phyloP scores from a whole-genome alignment of 2,797 vertebrate species.

The Alfaro cultratus region DNA sequence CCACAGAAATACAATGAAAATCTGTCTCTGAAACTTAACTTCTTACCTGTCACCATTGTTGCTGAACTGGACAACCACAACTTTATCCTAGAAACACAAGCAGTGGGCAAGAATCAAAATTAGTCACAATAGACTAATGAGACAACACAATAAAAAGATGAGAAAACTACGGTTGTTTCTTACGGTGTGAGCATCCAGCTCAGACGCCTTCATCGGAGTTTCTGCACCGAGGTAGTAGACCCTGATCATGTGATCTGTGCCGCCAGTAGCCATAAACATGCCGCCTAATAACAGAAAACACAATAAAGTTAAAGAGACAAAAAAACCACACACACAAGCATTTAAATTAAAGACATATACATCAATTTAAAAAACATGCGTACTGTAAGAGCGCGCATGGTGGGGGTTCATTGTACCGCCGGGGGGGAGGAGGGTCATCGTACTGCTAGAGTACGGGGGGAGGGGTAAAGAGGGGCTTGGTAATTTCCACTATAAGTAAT shows the following conservation, averaged over 20 bases:
- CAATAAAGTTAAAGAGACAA: neutral
- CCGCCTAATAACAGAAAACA: conserved; percentile 82
- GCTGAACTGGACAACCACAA: conserved; percentile 96
- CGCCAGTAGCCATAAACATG: conserved; percentile 97
- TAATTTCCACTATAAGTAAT: too few relatives aligned
- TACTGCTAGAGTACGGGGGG: too few relatives aligned
- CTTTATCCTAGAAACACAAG: conserved; percentile 89
- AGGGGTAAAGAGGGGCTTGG: too few relatives aligned
- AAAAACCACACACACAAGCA: neutral
- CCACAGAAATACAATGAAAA: neutral
- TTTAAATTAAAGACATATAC: neutral
- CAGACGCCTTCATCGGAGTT: conserved; percentile 92
- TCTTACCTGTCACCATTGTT: conserved; percentile 95
- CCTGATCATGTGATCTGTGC: conserved; percentile 96
- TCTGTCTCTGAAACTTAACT: neutral
- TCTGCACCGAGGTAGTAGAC: conserved; percentile 96
- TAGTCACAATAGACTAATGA: neutral
- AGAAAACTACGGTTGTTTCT: conserved; percentile 38
- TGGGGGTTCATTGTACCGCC: too few relatives aligned
- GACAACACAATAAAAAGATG: neutral
- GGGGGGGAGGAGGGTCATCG: too few relatives aligned
- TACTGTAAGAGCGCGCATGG: too few relatives aligned
- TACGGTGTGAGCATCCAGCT: conserved; percentile 94
- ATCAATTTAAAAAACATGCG: neutral
- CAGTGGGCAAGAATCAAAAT: conserved; percentile 4